phyloP scores from a whole-genome alignment of 23 tunicate genomes.

The Halocynthia aurantium region DNA sequence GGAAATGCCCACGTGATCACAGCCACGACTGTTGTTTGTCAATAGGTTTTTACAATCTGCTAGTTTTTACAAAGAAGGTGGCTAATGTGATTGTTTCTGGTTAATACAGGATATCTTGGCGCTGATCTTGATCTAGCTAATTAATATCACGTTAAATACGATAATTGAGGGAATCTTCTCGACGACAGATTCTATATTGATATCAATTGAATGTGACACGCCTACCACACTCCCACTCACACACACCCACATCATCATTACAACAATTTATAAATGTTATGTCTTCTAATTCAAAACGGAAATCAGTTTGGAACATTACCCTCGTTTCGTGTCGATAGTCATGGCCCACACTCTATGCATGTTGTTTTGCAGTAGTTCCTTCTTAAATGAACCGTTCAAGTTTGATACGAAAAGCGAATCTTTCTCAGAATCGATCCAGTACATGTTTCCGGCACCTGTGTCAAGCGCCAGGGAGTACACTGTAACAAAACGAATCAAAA shows the following conservation, averaged over 20 bases:
- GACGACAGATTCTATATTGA: no score
- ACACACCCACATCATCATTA: background rate
- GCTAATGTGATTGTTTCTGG: no score
- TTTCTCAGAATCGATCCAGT: constrained; percentile 26
- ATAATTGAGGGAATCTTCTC: no score
- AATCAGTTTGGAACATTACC: constrained; percentile 19
- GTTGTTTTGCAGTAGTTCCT: constrained; percentile 35
- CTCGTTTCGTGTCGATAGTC: constrained; percentile 25
- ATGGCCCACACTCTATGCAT: constrained; percentile 33
- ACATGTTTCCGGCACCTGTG: constrained; percentile 40
- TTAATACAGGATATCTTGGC: no score
- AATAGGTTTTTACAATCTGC: no score
- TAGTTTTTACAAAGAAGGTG: no score
- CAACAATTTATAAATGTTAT: no score
- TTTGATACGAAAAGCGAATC: constrained; percentile 41
- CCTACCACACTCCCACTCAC: background rate
- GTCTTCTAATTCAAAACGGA: background rate
- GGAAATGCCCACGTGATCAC: no score
- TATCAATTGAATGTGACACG: background rate
- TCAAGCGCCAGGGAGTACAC: constrained; percentile 58
- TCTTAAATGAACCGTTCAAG: constrained; percentile 35
- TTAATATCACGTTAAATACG: no score
- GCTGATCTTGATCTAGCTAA: no score
- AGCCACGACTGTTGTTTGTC: no score
- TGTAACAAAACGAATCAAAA: constrained; percentile 5